Base-by-base conservation (phyloP, 2,888 invertebrate genomes). In the Drosophila nigricruria region DNA sequence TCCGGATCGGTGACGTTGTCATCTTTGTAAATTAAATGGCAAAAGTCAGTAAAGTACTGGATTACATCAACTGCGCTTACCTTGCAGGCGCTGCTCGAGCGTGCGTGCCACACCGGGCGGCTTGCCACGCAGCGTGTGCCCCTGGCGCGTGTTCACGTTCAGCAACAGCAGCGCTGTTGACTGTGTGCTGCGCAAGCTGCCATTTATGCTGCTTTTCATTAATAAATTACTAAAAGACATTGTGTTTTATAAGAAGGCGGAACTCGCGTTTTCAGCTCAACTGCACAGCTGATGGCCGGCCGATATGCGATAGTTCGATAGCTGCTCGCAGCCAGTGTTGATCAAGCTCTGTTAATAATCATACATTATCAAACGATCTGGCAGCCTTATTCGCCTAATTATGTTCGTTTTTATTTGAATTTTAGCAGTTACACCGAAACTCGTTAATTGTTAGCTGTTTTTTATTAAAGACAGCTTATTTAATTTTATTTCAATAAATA, bases 71-170 rank as follows among this genome's bases (percentile, higher is more conserved):
- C 64, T 10, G 92, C 27, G 93, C 74, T 90, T 94, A 95, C 96
- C 95, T 90, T 94, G 94, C 65, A 97, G 88, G 66, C 96, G 94
- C 88, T 97, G 95, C 84, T 95, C 94, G 67, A 97, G 92, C 0
- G 94, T 94, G 87, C 94, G 94, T 34, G 96, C 96, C 49, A 94
- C 92, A 42, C 95, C 95, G 5, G 97, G 96, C 12, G 96, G 94
- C 92, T 95, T 96, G 70, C 97, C 97, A 89, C 96, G 93, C 43
- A 96, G 75, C 73, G 93, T 94, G 90, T 96, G 96, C 2, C 95
- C 94, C 47, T 89, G 79, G 0, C 93, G 85, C 4, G 59, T 68
- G 36, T 62, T 47, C 27, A 76, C 52, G 59, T 77, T 49, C 1
- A 83, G 58, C 4, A 74, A 62, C 56, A 62, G 69, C 64, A 57